Conservation (phyloP, 2,113 vertebrate species). For the Uria aalge region DNA sequence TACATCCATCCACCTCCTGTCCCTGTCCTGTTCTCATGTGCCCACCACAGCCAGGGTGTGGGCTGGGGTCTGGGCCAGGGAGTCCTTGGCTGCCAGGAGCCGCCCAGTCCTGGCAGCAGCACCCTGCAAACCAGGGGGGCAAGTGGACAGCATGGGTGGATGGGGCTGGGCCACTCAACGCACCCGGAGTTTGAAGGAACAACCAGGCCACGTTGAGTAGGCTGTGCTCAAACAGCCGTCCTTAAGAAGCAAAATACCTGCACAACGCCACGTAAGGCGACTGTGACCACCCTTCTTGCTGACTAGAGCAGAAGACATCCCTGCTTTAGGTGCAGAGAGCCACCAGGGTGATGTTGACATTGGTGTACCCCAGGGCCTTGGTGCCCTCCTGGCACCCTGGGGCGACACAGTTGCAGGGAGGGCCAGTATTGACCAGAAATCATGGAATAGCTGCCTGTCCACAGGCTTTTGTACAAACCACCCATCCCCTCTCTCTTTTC, state of each 20-base stretch:
- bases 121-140: neutral
- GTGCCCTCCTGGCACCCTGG: neutral
- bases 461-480: neutral
- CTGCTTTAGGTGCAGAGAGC: neutral
- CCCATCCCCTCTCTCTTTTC: neutral
- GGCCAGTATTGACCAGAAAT: neutral
- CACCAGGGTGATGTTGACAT: neutral
- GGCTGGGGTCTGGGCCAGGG: neutral
- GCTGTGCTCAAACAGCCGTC: neutral
- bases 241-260: neutral
- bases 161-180: neutral
- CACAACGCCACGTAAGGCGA: rapidly evolving
- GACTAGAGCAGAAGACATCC: neutral
- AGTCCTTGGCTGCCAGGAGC: neutral
- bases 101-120: neutral
- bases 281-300: neutral
- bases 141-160: neutral
- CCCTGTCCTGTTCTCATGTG: neutral
- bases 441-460: neutral
- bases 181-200: neutral
- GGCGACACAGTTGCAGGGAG: neutral
- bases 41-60: neutral
- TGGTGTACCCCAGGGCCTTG: neutral
- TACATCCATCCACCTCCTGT: neutral
- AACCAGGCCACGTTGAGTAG: neutral